A percentile compares a stretch with the other conserved stretches of the same genome.
Conservation (phyloP, 2,113 vertebrate species). For the Periophthalmus modestus region DNA sequence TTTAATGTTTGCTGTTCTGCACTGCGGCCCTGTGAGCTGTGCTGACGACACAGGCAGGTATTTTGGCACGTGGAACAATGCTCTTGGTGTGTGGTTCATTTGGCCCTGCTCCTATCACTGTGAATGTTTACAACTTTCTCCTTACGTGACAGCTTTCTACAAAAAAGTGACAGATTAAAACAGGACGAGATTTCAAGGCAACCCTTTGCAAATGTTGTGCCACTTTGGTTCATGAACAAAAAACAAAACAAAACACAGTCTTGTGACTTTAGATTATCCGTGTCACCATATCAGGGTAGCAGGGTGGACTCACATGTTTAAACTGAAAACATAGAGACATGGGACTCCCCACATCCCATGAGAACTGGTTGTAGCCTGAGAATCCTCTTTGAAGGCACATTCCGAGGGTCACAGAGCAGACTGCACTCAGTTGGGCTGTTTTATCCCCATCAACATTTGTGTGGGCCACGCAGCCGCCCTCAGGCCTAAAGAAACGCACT, state of each 20-base stretch:
- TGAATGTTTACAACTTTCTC: conserved; percentile 8
- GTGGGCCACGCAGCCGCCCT: conserved; percentile 55
- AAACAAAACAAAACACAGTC: background rate
- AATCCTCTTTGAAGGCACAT: conserved; percentile 66
- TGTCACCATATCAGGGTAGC: conserved; percentile 5
- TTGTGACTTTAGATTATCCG: background rate
- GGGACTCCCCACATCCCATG: conserved; percentile 34
- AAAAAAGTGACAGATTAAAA: conserved; percentile 1
- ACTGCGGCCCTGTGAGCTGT: conserved; percentile 29
- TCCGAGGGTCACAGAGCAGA: conserved; percentile 68
- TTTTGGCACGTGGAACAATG: conserved; percentile 8
- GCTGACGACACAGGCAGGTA: conserved; percentile 16
- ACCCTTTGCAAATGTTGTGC: background rate
- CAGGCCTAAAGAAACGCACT: conserved; percentile 58
- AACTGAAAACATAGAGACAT: conserved; percentile 21
- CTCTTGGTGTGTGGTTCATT: background rate
- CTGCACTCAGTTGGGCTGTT: conserved; percentile 50
- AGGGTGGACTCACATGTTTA: conserved; percentile 20
- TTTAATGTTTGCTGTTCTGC: conserved; percentile 56
- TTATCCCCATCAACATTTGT: conserved; percentile 75
- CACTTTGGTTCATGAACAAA: background rate
- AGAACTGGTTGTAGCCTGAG: conserved; percentile 46
- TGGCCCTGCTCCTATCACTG: conserved; percentile 9
- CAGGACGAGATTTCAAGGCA: background rate
- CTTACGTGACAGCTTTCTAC: conserved; percentile 11